Percentiles rank a stretch among this genome's conserved stretches.
Evolutionary conservation across 2,113 vertebrate species (phyloP).

Genomic region (Phylloscopus trochilus): DNA sequence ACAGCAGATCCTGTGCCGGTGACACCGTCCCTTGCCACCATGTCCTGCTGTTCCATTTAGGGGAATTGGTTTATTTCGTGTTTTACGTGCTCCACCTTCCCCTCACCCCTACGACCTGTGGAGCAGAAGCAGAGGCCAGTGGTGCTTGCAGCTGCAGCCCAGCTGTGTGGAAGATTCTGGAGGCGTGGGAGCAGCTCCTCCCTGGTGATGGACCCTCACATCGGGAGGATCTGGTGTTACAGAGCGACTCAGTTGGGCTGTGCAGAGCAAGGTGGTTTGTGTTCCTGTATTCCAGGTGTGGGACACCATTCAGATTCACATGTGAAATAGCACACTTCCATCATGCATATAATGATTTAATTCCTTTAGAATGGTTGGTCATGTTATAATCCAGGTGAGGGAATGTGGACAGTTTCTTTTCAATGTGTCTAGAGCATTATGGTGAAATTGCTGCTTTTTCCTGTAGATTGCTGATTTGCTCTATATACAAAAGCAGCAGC

Average conservation of each 20-base stretch:
- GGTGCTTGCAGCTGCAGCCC: neutral
- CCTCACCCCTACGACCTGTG: neutral
- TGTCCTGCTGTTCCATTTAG: rapidly evolving
- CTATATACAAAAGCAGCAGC: neutral
- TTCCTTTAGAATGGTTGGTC: neutral
- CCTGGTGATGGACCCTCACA: rapidly evolving
- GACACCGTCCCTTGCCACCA: rapidly evolving
- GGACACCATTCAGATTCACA: neutral
- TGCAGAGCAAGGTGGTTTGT: rapidly evolving
- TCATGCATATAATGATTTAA: neutral
- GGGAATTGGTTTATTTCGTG: rapidly evolving
- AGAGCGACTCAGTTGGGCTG: rapidly evolving
- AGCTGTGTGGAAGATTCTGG: neutral
- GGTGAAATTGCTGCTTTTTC: neutral
- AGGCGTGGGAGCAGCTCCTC: neutral
- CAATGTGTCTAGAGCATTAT: rapidly evolving
- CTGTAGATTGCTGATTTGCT: neutral
- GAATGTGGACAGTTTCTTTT: neutral
- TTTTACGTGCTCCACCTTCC: neutral
- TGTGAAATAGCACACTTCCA: neutral
- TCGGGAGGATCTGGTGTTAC: rapidly evolving
- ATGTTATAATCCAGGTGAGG: rapidly evolving
- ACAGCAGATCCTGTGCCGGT: rapidly evolving
- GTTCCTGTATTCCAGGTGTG: neutral
- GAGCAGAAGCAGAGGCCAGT: neutral